Evolutionary conservation across 1,140 invertebrate species (phyloP).

Genomic region (Anoplophora glabripennis): DNA sequence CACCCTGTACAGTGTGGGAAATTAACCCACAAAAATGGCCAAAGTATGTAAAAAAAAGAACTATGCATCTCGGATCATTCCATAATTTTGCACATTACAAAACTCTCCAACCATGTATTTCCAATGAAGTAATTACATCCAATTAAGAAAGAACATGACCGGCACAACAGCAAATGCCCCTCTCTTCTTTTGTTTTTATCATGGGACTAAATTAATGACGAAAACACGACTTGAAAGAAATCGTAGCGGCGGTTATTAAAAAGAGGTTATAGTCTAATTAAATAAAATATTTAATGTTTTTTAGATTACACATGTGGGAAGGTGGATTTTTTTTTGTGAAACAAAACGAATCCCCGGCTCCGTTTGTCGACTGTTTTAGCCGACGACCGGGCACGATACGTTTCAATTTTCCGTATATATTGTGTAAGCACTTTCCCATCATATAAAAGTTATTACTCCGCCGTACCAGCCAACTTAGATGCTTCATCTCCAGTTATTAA

Average conservation of each 20-base stretch:
- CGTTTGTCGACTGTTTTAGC: not conserved
- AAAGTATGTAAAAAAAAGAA: too few relatives aligned
- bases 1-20: not conserved
- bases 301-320: conserved; percentile 31
- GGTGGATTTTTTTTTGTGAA: conserved; percentile 12
- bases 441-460: conserved; percentile 20
- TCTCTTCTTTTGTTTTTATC: too few relatives aligned
- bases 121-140: too few relatives aligned
- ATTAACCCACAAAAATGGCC: too few relatives aligned
- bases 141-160: too few relatives aligned
- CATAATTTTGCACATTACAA: too few relatives aligned
- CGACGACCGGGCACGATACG: too few relatives aligned
- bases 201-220: too few relatives aligned
- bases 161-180: too few relatives aligned
- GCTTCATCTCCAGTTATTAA: conserved; percentile 32
- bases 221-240: conserved; percentile 24
- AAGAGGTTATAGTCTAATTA: conserved; percentile 32
- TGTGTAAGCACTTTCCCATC: conserved; percentile 14
- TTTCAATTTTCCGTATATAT: conserved; percentile 16
- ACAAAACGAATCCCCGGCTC: conserved; percentile 12
- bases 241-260: conserved; percentile 26
- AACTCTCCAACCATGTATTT: too few relatives aligned
- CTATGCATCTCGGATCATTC: too few relatives aligned
- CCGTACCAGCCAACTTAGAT: conserved; percentile 6
- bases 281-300: conserved; percentile 32